Percentiles rank a stretch among this genome's conserved stretches.
phyloP scores from a whole-genome alignment of 2,113 vertebrate species.

The Australoheros scitulus region DNA sequence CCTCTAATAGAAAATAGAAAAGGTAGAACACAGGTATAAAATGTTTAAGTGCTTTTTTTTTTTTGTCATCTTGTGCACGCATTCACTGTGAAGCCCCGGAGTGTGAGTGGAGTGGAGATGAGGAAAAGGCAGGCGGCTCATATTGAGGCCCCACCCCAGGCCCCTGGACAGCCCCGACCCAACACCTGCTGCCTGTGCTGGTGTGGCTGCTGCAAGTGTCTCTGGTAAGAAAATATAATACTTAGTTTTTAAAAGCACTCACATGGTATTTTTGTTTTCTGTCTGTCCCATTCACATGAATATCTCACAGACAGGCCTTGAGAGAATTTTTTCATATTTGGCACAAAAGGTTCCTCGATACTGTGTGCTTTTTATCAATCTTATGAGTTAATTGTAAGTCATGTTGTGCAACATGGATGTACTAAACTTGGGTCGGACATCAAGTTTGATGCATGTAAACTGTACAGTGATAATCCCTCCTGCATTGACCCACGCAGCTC shows the following conservation, averaged over 20 bases:
- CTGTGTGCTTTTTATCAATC: neutral
- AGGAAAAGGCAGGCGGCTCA: conserved; percentile 85
- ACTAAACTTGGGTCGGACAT: neutral
- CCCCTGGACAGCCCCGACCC: conserved; percentile 78
- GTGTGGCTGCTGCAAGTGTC: conserved; percentile 86
- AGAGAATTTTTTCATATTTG: neutral
- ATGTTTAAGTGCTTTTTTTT: neutral
- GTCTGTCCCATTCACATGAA: neutral
- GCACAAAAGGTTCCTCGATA: neutral
- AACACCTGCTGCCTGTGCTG: conserved; percentile 85
- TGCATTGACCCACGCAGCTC: neutral
- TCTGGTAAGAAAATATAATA: conserved; percentile 69
- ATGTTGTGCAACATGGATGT: neutral
- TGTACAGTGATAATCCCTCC: neutral
- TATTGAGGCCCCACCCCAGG: conserved; percentile 82
- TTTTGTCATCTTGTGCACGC: neutral
- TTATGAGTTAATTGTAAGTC: neutral
- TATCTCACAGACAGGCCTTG: neutral
- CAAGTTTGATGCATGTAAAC: neutral
- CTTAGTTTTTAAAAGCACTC: neutral
- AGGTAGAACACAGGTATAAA: neutral
- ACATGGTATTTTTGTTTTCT: neutral
- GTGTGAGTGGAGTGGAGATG: conserved; percentile 83
- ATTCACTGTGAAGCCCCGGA: conserved; percentile 65
- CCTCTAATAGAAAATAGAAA: neutral